These are phyloP conservation scores for Syngnathoides biaculeatus DNA, from an alignment of 2,113 vertebrate genomes.

Conservation along the genomic window DNA sequence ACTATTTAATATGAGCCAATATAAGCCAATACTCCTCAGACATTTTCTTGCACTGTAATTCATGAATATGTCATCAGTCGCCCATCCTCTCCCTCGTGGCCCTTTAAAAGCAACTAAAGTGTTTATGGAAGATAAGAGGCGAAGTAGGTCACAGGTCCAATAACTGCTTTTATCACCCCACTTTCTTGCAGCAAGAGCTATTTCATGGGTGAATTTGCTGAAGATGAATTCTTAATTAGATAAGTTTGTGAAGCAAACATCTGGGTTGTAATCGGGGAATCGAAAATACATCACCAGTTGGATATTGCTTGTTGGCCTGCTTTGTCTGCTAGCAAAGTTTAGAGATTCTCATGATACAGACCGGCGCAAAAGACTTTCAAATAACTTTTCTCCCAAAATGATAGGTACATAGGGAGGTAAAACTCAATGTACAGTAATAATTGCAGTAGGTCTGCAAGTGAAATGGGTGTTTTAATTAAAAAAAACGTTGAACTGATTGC, in stretches of 20 bases:
- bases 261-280: conserved; percentile 45
- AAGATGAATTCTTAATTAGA: conserved; percentile 72
- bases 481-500: neutral
- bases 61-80: conserved; percentile 70
- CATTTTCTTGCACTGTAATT: conserved; percentile 49
- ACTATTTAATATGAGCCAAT: too few species aligned
- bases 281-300: conserved; percentile 34
- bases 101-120: conserved; percentile 70
- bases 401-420: neutral
- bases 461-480: neutral
- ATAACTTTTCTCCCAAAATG: neutral
- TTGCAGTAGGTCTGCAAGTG: neutral
- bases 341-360: too few species aligned
- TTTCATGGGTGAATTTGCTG: conserved; percentile 61
- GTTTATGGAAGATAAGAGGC: conserved; percentile 75
- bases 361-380: neutral
- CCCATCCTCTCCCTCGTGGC: conserved; percentile 38
- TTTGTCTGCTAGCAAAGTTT: conserved; percentile 22
- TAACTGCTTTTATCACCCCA: conserved; percentile 67
- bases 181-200: conserved; percentile 41
- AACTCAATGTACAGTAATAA: neutral
- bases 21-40: conserved; percentile 31
- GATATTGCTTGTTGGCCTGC: conserved; percentile 12
- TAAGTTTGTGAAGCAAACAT: conserved; percentile 60
- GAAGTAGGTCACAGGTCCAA: conserved; percentile 64